Evolutionary conservation across 2,888 invertebrate species (phyloP), one percentile per base, ranked within the genome.

Genomic region (Xanthorhoe designata): DNA sequence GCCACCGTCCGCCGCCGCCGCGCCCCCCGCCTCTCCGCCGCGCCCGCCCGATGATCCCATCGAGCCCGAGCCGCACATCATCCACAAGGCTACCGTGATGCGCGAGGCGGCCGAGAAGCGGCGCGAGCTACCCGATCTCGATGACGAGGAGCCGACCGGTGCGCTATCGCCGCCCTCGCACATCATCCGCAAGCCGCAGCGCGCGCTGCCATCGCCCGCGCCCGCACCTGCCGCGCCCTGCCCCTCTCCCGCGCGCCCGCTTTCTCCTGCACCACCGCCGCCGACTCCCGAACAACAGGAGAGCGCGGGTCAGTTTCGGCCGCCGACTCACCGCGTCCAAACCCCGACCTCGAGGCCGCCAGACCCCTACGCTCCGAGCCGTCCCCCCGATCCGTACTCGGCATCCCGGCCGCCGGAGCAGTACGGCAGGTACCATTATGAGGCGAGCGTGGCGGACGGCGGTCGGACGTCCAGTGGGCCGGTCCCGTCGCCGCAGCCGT

Each of bases 61-160:
- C 50, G 94, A 94, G 77, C 94, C 94, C 2, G 93, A 94, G 74
- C 91, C 94, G 17, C 94, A 94, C 71, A 92, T 94, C 64, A 94
- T 94, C 52, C 94, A 94, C 72, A 94, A 94, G 75, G 94, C 94
- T 35, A 94, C 94, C 4, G 94, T 94, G 13, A 94, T 94, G 94
- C 88, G 94, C 9, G 94, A 94, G 72, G 94, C 94, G 47, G 92
- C 91, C 24, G 92, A 92, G 73, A 92, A 92, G 73, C 84, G 93
- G 32, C 89, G 91, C 9, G 91, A 92, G 70, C 85, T 86, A 66
- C 90, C 91, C 0, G 92, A 92, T 52, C 86, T 87, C 13, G 94
- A 94, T 55, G 91, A 93, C 68, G 92, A 92, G 35, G 91, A 91
- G 50, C 75, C 85, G 0, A 79, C 77, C 19, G 90, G 84, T 49